Evolutionary conservation across 2,113 vertebrate species (phyloP), one percentile per base, ranked within the genome.

Genomic region (Onychorhynchus coronatus): DNA sequence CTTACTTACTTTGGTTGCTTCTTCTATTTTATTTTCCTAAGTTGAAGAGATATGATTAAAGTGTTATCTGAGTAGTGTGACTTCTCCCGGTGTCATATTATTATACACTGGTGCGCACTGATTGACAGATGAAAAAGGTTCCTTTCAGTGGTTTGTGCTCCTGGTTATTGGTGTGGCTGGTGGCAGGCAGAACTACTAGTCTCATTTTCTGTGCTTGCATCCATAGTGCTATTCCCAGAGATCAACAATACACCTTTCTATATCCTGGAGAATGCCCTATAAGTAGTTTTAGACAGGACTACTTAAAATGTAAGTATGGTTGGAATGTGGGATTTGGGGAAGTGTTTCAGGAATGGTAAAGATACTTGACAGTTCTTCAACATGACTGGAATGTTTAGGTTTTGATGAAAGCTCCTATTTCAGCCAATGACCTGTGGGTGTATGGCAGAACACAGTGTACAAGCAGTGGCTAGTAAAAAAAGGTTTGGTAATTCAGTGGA

Each of bases 91-190:
- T 92, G 18, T 91, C 28, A 8, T 39, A 31, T 68, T 93, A 63
- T 62, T 92, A 49, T 70, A 66, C 49, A 72, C 31, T 93, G 88
- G 62, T 63, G 93, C 93, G 56, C 63, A 68, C 31, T 65, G 73
- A 76, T 85, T 97, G 85, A 93, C 72, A 96, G 61, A 93, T 77
- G 67, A 95, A 85, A 94, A 33, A 85, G 30, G 81, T 68, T 70
- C 68, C 47, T 84, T 93, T 86, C 33, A 39, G 41, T 65, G 58
- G 41, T 94, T 95, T 93, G 88, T 94, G 27, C 24, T 91, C 71
- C 71, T 91, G 87, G 67, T 46, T 35, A 14, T 77, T 91, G 39
- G 46, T 58, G 35, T 80, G 62, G 75, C 86, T 61, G 83, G 27
- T 85, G 94, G 94, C 87, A 91, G 61, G 72, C 37, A 75, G 73